A percentile compares a stretch with the other conserved stretches of the same genome.
These are phyloP conservation scores for Aporrectodea caliginosa DNA, from an alignment of 1,140 invertebrate species.

Conservation along the genomic window DNA sequence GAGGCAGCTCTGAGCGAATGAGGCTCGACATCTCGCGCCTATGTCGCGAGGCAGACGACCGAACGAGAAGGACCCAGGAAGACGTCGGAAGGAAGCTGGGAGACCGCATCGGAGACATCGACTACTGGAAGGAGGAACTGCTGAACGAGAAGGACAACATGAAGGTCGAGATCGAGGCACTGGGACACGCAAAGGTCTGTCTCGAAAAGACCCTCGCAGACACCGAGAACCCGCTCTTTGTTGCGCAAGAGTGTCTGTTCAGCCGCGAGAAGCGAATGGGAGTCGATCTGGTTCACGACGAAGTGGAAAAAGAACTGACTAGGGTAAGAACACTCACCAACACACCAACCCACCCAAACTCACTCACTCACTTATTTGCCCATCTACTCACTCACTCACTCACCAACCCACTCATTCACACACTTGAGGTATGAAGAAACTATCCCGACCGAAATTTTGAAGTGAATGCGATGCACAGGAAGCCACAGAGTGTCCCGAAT, in stretches of 20 bases:
- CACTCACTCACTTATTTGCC: too few relatives aligned
- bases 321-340: conserved; percentile 57
- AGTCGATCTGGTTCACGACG: conserved; percentile 77
- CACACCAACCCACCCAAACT: too few relatives aligned
- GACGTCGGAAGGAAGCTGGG: conserved; percentile 60
- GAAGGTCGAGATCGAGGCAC: conserved; percentile 72
- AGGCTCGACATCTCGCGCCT: conserved; percentile 52
- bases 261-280: conserved; percentile 78
- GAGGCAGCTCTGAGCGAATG: conserved; percentile 51
- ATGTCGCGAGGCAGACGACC: conserved; percentile 55
- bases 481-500: too few relatives aligned
- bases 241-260: conserved; percentile 91
- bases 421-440: too few relatives aligned
- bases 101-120: conserved; percentile 84
- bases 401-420: too few relatives aligned
- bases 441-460: too few relatives aligned
- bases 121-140: conserved; percentile 88
- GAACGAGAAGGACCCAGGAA: conserved; percentile 51
- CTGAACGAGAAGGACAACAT: conserved; percentile 78
- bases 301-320: conserved; percentile 74
- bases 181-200: conserved; percentile 68
- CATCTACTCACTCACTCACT: too few relatives aligned
- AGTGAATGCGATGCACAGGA: too few relatives aligned
- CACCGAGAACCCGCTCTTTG: conserved; percentile 81
- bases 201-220: conserved; percentile 81